Evolutionary conservation across 2,797 vertebrate species (phyloP).

Genomic region (Propithecus deckenii): DNA sequence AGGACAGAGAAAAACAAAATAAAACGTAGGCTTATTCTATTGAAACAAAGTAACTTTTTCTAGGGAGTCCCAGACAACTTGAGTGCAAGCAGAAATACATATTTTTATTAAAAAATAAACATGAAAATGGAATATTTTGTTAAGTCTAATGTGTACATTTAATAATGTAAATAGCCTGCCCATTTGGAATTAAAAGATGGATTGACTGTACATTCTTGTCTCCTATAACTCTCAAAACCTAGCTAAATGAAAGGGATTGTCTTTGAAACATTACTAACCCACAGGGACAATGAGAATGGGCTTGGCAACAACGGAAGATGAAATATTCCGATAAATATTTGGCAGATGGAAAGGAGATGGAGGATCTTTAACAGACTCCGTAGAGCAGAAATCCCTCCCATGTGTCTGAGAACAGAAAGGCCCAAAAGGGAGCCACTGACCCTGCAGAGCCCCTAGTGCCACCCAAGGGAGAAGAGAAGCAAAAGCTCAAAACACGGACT

Average conservation of each 20-base stretch:
- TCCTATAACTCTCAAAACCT: neutral
- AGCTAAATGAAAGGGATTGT: neutral
- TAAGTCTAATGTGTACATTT: neutral
- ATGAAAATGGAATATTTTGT: neutral
- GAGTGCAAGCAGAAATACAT: neutral
- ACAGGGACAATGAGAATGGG: neutral
- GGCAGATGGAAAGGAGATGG: neutral
- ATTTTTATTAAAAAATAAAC: neutral
- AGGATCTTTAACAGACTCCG: neutral
- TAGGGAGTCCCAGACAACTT: neutral
- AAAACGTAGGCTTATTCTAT: neutral
- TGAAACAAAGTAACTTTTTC: neutral
- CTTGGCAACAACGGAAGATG: neutral
- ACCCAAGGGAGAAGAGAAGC: neutral
- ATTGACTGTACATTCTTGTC: neutral
- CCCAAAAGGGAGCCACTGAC: neutral
- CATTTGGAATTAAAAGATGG: neutral
- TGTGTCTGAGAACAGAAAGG: neutral
- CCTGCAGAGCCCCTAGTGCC: neutral
- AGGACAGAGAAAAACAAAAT: neutral
- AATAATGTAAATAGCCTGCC: neutral
- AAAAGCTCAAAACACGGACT: neutral
- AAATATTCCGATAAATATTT: neutral
- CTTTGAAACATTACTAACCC: neutral
- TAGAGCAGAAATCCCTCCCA: neutral